Evolutionary conservation across 2,888 invertebrate genomes (phyloP).

Genomic region (Luperina nickerlii): DNA sequence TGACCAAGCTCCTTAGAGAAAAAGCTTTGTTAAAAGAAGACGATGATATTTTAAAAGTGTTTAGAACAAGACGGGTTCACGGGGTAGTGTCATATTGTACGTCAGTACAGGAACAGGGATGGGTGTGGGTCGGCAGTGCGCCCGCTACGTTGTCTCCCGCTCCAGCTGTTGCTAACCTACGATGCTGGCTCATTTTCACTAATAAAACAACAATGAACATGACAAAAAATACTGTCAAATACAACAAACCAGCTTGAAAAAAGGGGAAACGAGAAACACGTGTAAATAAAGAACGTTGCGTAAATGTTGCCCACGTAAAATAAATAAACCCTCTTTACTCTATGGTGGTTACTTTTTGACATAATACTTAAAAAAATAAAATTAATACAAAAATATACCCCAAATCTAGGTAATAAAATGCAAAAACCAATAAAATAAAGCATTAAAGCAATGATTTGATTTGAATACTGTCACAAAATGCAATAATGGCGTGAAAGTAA

Average conservation of each 20-base stretch:
- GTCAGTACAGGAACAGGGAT: conserved; percentile 41
- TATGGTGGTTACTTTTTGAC: background rate
- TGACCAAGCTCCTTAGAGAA: background rate
- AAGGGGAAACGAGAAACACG: background rate
- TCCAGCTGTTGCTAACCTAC: conserved; percentile 81
- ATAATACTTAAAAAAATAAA: conserved; percentile 1
- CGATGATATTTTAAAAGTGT: conserved; percentile 46
- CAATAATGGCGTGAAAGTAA: conserved; percentile 67
- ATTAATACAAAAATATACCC: conserved; percentile 1
- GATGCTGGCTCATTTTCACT: conserved; percentile 74
- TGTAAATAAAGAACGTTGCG: background rate
- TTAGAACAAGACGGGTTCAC: conserved; percentile 53
- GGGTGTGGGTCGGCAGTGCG: conserved; percentile 65
- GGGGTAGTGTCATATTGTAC: conserved; percentile 45
- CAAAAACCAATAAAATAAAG: background rate
- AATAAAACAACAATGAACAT: conserved; percentile 2
- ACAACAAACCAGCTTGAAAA: background rate
- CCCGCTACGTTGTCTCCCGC: conserved; percentile 83
- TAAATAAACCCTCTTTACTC: background rate
- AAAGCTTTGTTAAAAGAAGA: background rate
- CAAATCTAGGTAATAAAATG: background rate
- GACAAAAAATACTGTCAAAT: conserved; percentile 3
- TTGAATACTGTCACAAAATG: conserved; percentile 30
- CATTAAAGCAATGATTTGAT: background rate
- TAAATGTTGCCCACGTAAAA: conserved; percentile 5